Evolutionary conservation across 2,113 vertebrate genomes (phyloP), one percentile per base, ranked within the genome.

Genomic region (Burhinus oedicnemus): DNA sequence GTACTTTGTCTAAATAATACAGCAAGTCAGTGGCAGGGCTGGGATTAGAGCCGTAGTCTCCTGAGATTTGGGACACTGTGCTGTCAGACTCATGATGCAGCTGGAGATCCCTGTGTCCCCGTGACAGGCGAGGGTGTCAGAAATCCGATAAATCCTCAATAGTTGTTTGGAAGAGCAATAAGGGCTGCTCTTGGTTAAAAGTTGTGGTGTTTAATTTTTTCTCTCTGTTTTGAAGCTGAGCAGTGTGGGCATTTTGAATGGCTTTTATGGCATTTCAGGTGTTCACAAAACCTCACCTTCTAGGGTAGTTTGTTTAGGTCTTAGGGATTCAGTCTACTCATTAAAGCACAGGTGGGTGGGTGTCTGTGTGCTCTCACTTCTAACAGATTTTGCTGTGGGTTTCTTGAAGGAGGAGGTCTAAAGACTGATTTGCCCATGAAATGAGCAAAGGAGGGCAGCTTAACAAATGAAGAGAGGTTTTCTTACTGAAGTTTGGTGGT

Each of bases 61-160:
- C 51, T 16, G 60, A 49, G 47, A 5, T 12, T 26, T 25, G 7
- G 10, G 40, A 36, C 12, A 0, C 26, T 8, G 13, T 15, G 21
- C 52, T 68, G 14, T 27, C 2, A 1, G 12, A 25, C 18, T 54
- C 15, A 17, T 6, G 26, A 9, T 49, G 27, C 9, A 83, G 44
- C 18, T 1, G 2, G 66, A 47, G 44, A 16, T 65, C n/a, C 36
- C 17, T 0, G 1, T 42, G 18, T 66, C 44, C 22, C 29, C 0
- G 1, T 19, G 38, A 15, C 20, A 20, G 34, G 10, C 1, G 2
- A 34, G 8, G 23, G 76, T 27, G 47, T 6, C 38, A 29, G 49
- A 5, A 45, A 57, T 15, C 32, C 4, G 1, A 3, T 5, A 58
- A 34, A 20, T 38, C 12, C 64, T 79, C 26, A 5, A 19, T 3